Evolutionary conservation across 2,888 invertebrate species (phyloP).

Genomic region (Spodoptera picta): DNA sequence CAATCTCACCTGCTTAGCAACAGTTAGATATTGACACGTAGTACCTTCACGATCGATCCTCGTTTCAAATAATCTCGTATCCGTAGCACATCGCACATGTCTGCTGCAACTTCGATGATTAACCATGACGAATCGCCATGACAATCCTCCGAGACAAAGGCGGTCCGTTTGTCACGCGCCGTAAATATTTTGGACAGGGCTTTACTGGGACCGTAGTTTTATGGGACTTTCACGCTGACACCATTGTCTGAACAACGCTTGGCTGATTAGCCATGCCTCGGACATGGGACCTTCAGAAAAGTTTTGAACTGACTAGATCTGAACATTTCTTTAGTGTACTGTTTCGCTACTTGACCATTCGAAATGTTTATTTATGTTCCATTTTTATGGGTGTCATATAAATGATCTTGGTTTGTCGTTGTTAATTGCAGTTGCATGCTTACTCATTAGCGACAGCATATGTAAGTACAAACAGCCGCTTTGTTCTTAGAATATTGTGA

Average conservation of each 20-base stretch:
- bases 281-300: constrained; percentile 62
- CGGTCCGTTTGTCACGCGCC: constrained; percentile 82
- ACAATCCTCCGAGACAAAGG: constrained; percentile 83
- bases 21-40: constrained; percentile 40
- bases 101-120: constrained; percentile 74
- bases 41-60: constrained; percentile 59
- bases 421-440: constrained; percentile 29
- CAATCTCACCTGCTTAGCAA: constrained; percentile 33
- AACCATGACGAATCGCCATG: constrained; percentile 81
- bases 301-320: constrained; percentile 55
- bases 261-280: constrained; percentile 79
- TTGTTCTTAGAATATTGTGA: constrained; percentile 26
- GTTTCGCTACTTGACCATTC: constrained; percentile 45
- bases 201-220: constrained; percentile 83
- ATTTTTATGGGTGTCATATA: constrained; percentile 44
- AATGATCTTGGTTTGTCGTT: constrained; percentile 15
- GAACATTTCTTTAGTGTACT: constrained; percentile 56
- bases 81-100: constrained; percentile 72
- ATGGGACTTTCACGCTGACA: constrained; percentile 83
- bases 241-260: constrained; percentile 79
- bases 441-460: constrained; percentile 43
- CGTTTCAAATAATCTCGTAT: constrained; percentile 63
- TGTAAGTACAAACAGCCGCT: constrained; percentile 33
- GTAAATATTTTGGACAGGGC: constrained; percentile 87
- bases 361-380: constrained; percentile 44